A percentile compares a stretch with the other conserved stretches of the same genome.
Conservation (phyloP, 2,888 invertebrate genomes). For the Acanthosepion esculentum region DNA sequence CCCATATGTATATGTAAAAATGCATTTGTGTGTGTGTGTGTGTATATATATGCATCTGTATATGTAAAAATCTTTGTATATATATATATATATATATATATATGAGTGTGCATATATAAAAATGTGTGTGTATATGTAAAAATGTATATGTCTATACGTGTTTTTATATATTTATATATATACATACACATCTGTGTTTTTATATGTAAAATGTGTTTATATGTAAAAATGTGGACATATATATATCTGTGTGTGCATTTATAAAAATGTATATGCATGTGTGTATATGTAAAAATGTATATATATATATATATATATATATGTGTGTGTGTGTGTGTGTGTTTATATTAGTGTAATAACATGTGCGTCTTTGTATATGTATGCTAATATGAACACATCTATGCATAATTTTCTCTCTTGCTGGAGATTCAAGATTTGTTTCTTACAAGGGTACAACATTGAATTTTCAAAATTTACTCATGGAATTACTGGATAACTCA, state of each 20-base stretch:
- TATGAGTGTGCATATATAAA: no score
- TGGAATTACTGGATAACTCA: neutral
- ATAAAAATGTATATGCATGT: neutral
- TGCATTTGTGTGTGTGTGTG: neutral
- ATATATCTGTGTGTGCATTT: neutral
- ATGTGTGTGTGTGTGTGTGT: neutral
- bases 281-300: neutral
- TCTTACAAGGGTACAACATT: neutral
- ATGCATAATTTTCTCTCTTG: neutral
- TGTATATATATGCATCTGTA: neutral
- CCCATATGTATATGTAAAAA: neutral
- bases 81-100: neutral
- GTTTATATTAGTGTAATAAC: neutral
- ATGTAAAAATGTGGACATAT: neutral
- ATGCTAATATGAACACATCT: neutral
- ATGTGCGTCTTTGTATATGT: neutral
- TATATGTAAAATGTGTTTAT: no score
- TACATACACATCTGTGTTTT: no score
- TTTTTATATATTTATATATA: no score
- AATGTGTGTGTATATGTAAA: no score
- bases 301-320: neutral
- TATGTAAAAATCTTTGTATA: neutral
- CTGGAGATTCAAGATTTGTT: neutral
- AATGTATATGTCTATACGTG: no score
- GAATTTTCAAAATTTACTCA: slow-evolving; percentile 33